Evolutionary conservation across 1,140 invertebrate genomes (phyloP), one percentile per base, ranked within the genome.

Genomic region (Araneus ventricosus): DNA sequence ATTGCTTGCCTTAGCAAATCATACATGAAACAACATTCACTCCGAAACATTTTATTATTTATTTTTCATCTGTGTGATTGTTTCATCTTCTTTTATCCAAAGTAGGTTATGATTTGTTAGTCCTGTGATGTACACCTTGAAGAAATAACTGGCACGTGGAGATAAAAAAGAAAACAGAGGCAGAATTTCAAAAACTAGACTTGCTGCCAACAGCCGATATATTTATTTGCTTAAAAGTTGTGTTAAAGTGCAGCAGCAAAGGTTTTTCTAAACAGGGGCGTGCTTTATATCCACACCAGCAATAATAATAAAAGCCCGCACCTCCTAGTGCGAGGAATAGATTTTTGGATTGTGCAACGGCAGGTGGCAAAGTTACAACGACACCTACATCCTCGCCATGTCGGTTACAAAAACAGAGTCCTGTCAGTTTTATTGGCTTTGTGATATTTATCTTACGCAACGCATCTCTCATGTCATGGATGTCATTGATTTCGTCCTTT

Each of bases 401-500:
- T 75, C 87, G 27, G 87, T 67, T 75, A 89, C 87, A 89, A 89
- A 67, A 89, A 80, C 67, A 90, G 52, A 24, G 67, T 82, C 24
- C 70, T 90, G 88, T 82, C 88, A 75, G 70, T 59, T 90, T 90
- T 90, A 90, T 90, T 90, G 88, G 75, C 75, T 90, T 90, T 82
- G 57, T 90, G 88, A 90, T 90, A 90, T 90, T 90, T 90, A 90
- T 90, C 75, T 90, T 80, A 70, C n/a, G 75, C 22, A 37, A 61
- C 52, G 75, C 63, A 89, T 75, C 45, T 82, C 27, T 82, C n/a
- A 27, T 79, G 88, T 27, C n/a, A 39, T 27, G 45, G 63, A 39
- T 90, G 88, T 90, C 88, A 90, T 90, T 90, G 88, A 90, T 90
- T 90, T 90, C 79, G 88, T 90, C 88, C 24, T 59, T 90, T 30